Conservation (phyloP, 2,888 invertebrate genomes). For the Oscheius onirici region DNA sequence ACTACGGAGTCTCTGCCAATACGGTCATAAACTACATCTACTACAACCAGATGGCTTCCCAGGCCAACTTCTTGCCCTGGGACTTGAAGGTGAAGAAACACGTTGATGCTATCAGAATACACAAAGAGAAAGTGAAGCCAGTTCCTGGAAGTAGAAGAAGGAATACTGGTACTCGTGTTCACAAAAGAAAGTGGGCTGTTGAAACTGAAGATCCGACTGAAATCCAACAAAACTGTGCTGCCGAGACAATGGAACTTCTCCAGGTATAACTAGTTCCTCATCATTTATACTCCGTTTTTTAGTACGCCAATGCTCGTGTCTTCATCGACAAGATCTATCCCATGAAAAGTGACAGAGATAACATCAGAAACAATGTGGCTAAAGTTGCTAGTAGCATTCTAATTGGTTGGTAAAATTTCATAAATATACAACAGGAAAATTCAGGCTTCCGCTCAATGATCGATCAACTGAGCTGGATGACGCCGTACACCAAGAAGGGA, state of each 20-base stretch:
- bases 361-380: slow-evolving; percentile 55
- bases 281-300: not conserved
- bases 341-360: slow-evolving; percentile 30
- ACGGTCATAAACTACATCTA: slow-evolving; percentile 54
- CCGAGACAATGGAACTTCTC: slow-evolving; percentile 48
- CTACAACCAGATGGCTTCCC: slow-evolving; percentile 47
- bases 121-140: not conserved
- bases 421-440: not conserved
- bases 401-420: slow-evolving; percentile 30
- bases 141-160: not conserved
- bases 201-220: no score
- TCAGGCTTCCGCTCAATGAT: slow-evolving; percentile 64
- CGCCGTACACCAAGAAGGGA: no score
- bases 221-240: slow-evolving; percentile 36
- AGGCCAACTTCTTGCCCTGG: slow-evolving; percentile 47
- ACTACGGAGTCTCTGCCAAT: slow-evolving; percentile 41
- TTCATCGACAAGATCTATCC: slow-evolving; percentile 64
- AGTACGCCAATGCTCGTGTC: slow-evolving; percentile 63
- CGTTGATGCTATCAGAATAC: no score
- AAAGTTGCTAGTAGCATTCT: slow-evolving; percentile 54
- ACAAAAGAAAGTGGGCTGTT: slow-evolving; percentile 3
- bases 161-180: not conserved
- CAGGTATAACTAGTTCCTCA: slow-evolving; percentile 1
- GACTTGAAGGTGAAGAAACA: not conserved
- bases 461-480: slow-evolving; percentile 67